Conservation (phyloP, 2,888 invertebrate species). For the Lasioglossum oenotherae region DNA sequence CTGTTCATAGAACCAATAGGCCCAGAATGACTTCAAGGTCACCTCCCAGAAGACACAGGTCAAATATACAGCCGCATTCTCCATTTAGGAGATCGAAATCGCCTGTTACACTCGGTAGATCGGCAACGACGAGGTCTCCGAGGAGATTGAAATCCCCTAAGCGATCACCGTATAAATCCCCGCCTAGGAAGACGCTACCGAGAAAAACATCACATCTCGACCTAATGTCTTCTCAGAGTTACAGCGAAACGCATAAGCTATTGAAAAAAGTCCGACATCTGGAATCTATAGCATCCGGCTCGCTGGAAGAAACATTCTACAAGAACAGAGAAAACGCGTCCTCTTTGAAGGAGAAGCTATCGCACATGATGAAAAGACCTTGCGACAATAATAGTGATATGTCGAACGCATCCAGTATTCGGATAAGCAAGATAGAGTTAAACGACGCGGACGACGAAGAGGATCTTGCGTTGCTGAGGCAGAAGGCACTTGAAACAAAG, state of each 20-base stretch:
- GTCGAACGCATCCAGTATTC: slow-evolving; percentile 7
- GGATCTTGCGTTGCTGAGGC: slow-evolving; percentile 76
- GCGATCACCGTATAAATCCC: slow-evolving; percentile 49
- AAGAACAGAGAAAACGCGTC: slow-evolving; percentile 73
- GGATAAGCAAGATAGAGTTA: slow-evolving; percentile 5
- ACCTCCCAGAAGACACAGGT: slow-evolving; percentile 67
- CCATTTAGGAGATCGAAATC: slow-evolving; percentile 68
- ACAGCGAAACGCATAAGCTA: slow-evolving; percentile 73
- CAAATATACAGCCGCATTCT: slow-evolving; percentile 57
- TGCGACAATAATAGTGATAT: slow-evolving; percentile 43
- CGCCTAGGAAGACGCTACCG: slow-evolving; percentile 43
- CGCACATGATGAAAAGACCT: slow-evolving; percentile 74
- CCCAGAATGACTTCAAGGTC: slow-evolving; percentile 52
- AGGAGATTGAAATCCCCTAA: slow-evolving; percentile 60
- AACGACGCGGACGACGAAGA: slow-evolving; percentile 76
- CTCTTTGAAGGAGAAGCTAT: slow-evolving; percentile 80
- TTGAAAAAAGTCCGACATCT: slow-evolving; percentile 78
- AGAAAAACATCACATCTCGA: slow-evolving; percentile 51
- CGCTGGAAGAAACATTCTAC: slow-evolving; percentile 54
- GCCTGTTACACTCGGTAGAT: slow-evolving; percentile 53
- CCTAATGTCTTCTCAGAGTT: slow-evolving; percentile 23
- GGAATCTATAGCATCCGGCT: slow-evolving; percentile 71
- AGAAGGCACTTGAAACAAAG: slow-evolving; percentile 80
- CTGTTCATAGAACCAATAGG: slow-evolving; percentile 59
- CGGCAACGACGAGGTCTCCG: slow-evolving; percentile 55